Evolutionary conservation across 2,797 vertebrate species (phyloP).

Genomic region (Lagocephalus sceleratus): DNA sequence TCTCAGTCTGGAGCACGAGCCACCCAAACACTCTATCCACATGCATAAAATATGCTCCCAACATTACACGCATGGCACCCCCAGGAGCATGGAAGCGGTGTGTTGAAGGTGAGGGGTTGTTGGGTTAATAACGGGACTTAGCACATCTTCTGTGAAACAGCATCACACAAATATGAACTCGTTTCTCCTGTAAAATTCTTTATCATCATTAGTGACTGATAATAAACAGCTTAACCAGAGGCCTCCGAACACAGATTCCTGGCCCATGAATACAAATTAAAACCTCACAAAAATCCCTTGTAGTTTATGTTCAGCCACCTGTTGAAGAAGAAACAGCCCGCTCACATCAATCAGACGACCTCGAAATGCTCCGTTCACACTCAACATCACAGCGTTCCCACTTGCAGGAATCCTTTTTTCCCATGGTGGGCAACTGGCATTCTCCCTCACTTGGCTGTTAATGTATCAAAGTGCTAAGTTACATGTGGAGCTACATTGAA

Average conservation of each 20-base stretch:
- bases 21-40: conserved; percentile 44
- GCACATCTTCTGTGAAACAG: conserved; percentile 16
- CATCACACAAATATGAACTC: conserved; percentile 7
- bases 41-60: conserved; percentile 68
- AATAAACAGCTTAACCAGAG: not conserved
- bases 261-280: not conserved
- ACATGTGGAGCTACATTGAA: conserved; percentile 52
- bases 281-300: not conserved
- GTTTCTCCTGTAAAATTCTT: too few species aligned
- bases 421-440: conserved; percentile 44
- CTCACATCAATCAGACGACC: too few species aligned
- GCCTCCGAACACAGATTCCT: not conserved
- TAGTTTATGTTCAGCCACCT: too few species aligned
- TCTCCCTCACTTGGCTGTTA: conserved; percentile 29
- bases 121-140: conserved; percentile 4
- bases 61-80: conserved; percentile 50
- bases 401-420: not conserved
- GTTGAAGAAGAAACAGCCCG: too few species aligned
- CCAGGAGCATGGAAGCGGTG: conserved; percentile 3
- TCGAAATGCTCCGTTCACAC: too few species aligned
- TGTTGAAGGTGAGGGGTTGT: conserved; percentile 27
- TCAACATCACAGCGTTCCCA: too few species aligned
- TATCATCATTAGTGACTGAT: too few species aligned
- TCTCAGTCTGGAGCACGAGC: conserved; percentile 50
- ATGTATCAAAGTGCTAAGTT: conserved; percentile 43